These are phyloP conservation scores for Acanthoscelides obtectus DNA, from an alignment of 2,888 invertebrate species.

Conservation along the genomic window DNA sequence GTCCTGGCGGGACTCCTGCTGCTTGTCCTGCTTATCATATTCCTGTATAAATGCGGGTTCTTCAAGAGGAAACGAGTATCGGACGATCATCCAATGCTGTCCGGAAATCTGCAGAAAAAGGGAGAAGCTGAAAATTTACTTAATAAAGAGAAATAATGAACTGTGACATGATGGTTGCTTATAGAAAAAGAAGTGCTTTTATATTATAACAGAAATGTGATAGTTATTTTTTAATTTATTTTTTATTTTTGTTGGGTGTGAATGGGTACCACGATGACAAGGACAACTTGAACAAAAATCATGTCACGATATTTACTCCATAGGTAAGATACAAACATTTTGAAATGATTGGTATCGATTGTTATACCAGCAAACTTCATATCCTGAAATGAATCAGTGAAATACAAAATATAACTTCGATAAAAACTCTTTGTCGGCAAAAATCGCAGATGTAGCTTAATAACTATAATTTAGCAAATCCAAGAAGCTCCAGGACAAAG, in stretches of 20 bases:
- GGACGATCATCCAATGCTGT: slow-evolving; percentile 68
- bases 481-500: too few species aligned
- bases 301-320: background rate
- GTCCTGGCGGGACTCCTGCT: slow-evolving; percentile 79
- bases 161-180: slow-evolving; percentile 5
- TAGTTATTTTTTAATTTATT: background rate
- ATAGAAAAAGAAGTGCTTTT: background rate
- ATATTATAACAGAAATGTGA: background rate
- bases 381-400: too few species aligned
- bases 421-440: too few species aligned
- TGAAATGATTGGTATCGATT: too few species aligned
- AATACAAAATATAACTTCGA: too few species aligned
- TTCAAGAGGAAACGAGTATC: slow-evolving; percentile 70
- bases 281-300: background rate
- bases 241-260: background rate
- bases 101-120: slow-evolving; percentile 52
- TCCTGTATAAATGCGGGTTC: slow-evolving; percentile 86
- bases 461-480: too few species aligned
- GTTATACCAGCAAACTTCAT: too few species aligned
- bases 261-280: background rate
- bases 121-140: slow-evolving; percentile 32
- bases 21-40: slow-evolving; percentile 71
- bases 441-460: too few species aligned
- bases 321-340: too few species aligned
- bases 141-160: slow-evolving; percentile 11